A percentile compares a stretch with the other conserved stretches of the same genome.
Evolutionary conservation across 2,888 invertebrate species (phyloP).

Genomic region (Andricus curvator): DNA sequence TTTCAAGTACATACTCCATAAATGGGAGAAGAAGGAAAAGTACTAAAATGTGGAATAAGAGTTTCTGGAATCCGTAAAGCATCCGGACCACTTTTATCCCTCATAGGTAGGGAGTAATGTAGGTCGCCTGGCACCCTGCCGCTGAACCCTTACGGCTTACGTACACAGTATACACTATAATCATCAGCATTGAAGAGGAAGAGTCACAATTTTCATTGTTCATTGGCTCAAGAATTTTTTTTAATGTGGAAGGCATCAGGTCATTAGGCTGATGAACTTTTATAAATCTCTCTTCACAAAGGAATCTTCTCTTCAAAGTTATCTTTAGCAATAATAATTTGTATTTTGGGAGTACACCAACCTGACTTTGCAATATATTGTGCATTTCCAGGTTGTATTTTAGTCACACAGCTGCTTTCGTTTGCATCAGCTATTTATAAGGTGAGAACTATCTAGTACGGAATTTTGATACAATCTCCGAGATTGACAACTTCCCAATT

Average conservation of each 20-base stretch:
- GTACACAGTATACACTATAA: too few species aligned
- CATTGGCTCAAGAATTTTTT: background rate
- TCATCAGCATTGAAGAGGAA: background rate
- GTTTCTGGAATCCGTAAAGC: slow-evolving; percentile 4
- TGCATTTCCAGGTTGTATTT: slow-evolving; percentile 9
- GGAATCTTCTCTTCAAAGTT: background rate
- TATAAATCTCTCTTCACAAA: background rate
- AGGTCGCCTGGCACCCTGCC: slow-evolving; percentile 12
- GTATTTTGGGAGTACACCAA: background rate
- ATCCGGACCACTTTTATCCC: background rate
- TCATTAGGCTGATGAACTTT: background rate
- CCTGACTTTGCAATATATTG: slow-evolving; percentile 1
- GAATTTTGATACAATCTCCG: background rate
- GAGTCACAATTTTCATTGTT: slow-evolving; percentile 14
- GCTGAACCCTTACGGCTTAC: background rate
- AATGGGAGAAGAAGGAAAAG: background rate
- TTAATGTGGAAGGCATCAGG: background rate
- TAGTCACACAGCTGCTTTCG: background rate
- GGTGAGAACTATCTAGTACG: slow-evolving; percentile 7
- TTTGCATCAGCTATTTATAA: slow-evolving; percentile 9
- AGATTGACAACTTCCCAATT: background rate
- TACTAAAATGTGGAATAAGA: slow-evolving; percentile 20
- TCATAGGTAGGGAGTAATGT: slow-evolving; percentile 14
- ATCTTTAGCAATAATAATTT: background rate
- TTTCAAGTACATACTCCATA: slow-evolving; percentile 10